A percentile compares a stretch with the other conserved stretches of the same genome.
phyloP scores from a whole-genome alignment of 2,888 invertebrate genomes.

The Brenthis daphne region DNA sequence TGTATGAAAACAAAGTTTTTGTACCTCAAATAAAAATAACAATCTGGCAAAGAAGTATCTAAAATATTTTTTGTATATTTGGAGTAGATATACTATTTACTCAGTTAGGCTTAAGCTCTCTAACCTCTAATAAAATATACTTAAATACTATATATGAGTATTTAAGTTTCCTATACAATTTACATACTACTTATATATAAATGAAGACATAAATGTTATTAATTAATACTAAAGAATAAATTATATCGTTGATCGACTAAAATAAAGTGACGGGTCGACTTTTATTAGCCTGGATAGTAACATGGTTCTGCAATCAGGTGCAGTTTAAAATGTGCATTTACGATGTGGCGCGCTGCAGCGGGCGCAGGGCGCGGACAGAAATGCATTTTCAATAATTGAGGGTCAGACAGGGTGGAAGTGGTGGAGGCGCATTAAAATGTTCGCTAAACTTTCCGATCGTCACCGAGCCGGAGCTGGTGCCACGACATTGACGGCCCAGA shows the following conservation, averaged over 20 bases:
- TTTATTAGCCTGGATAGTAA: constrained; percentile 68
- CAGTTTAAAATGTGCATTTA: constrained; percentile 82
- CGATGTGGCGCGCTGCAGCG: constrained; percentile 62
- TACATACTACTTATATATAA: too few relatives aligned
- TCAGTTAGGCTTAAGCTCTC: too few relatives aligned
- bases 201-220: not conserved
- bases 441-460: constrained; percentile 70
- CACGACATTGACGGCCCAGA: constrained; percentile 24
- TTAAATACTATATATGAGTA: not conserved
- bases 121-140: too few relatives aligned
- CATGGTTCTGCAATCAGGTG: constrained; percentile 79
- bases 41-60: too few relatives aligned
- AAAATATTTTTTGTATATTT: too few relatives aligned
- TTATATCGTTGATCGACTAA: constrained; percentile 57
- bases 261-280: constrained; percentile 73
- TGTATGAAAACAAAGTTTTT: too few relatives aligned
- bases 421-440: constrained; percentile 73
- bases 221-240: constrained; percentile 20
- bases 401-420: constrained; percentile 73
- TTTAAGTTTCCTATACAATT: too few relatives aligned
- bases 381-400: constrained; percentile 82
- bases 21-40: too few relatives aligned
- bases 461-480: constrained; percentile 29
- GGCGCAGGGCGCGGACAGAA: constrained; percentile 74
- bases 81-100: too few relatives aligned